Conservation (phyloP, 1,140 invertebrate genomes). For the Drosophila elegans region DNA sequence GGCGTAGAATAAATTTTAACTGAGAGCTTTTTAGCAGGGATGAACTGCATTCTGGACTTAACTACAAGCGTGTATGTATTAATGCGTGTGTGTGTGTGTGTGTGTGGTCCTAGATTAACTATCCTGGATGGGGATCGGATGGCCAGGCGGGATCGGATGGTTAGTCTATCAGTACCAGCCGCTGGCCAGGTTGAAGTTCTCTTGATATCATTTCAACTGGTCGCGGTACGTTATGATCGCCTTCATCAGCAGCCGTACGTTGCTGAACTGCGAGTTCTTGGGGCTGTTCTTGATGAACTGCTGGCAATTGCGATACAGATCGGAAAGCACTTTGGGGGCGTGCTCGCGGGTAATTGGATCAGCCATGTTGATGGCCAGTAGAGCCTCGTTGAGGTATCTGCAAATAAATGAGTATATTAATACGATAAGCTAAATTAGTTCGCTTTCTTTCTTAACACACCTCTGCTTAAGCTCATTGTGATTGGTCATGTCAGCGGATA, state of each 20-base stretch:
- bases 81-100: conserved; percentile 34
- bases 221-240: conserved; percentile 87
- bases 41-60: conserved; percentile 30
- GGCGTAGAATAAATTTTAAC: conserved; percentile 24
- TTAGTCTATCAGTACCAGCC: conserved; percentile 54
- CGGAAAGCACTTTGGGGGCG: conserved; percentile 91
- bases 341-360: conserved; percentile 93
- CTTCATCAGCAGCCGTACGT: conserved; percentile 92
- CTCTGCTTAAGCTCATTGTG: conserved; percentile 95
- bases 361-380: conserved; percentile 91
- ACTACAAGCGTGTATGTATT: conserved; percentile 48
- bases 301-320: conserved; percentile 90
- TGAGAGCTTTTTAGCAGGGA: conserved; percentile 30
- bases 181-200: conserved; percentile 41
- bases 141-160: background rate
- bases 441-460: conserved; percentile 85
- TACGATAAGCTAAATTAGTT: background rate
- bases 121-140: conserved; percentile 23
- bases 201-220: conserved; percentile 81
- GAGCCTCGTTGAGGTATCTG: conserved; percentile 95
- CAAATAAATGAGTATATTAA: conserved; percentile 67
- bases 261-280: conserved; percentile 88
- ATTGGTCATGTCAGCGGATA: conserved; percentile 93
- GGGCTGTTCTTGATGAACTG: conserved; percentile 89
- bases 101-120: conserved; percentile 31